These are phyloP conservation scores for Boloria selene DNA, from an alignment of 2,888 invertebrate species.

Conservation along the genomic window DNA sequence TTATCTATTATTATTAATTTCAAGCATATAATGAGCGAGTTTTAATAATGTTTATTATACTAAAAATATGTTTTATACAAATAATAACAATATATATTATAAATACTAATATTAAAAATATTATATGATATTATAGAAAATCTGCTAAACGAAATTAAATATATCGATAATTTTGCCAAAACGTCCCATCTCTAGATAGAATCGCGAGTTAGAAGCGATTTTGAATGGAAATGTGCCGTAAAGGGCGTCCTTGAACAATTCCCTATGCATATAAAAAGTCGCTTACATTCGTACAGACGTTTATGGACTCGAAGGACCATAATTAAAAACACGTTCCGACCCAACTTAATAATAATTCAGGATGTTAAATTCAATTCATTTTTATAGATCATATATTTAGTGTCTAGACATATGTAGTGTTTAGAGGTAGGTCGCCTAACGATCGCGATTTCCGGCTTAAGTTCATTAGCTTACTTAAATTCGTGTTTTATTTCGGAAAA, in stretches of 20 bases:
- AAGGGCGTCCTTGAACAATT: slow-evolving; percentile 42
- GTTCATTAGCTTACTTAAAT: too few species aligned
- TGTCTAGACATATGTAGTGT: background rate
- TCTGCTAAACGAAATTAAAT: background rate
- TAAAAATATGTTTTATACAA: background rate
- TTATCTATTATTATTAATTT: too few species aligned
- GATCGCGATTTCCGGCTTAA: too few species aligned
- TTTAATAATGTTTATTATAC: too few species aligned
- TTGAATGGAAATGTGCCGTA: slow-evolving; percentile 43
- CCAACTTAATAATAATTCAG: slow-evolving; percentile 13
- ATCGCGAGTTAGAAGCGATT: slow-evolving; percentile 40
- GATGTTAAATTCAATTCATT: slow-evolving; percentile 8
- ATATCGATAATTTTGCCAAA: slow-evolving; percentile 9
- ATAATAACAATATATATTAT: background rate
- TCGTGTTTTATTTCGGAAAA: too few species aligned
- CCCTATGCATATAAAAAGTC: slow-evolving; percentile 38
- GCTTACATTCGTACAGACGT: slow-evolving; percentile 22
- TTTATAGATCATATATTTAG: slow-evolving; percentile 10
- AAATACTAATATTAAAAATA: too few species aligned
- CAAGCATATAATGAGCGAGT: too few species aligned
- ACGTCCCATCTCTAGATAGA: slow-evolving; percentile 24
- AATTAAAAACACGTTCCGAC: slow-evolving; percentile 28
- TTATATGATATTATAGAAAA: background rate
- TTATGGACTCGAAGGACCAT: slow-evolving; percentile 19
- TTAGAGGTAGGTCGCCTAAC: background rate